A percentile compares a stretch with the other conserved stretches of the same genome.
phyloP scores from a whole-genome alignment of 2,797 vertebrate species.

The Propithecus perrieri region DNA sequence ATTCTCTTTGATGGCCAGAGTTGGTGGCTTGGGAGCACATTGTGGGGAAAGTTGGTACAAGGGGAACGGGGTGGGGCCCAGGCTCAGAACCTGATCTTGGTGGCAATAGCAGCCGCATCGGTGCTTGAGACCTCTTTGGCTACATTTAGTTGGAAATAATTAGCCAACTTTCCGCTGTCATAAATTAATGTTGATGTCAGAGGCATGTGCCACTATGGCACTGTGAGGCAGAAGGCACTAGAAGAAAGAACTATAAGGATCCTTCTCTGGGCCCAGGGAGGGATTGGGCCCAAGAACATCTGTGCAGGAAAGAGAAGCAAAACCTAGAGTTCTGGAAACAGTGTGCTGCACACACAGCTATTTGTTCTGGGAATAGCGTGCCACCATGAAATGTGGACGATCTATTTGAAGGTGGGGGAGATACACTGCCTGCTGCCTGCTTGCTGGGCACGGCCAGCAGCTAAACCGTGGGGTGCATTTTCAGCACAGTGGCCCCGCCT shows the following conservation, averaged over 20 bases:
- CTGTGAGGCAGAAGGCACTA: not conserved
- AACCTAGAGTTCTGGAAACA: not conserved
- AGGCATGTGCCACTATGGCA: not conserved
- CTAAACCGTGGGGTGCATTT: not conserved
- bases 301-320: not conserved
- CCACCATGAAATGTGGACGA: rapidly evolving
- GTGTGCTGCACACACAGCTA: rapidly evolving
- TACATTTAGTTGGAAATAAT: not conserved
- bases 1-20: not conserved
- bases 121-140: not conserved
- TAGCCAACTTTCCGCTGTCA: not conserved
- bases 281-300: not conserved
- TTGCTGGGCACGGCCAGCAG: too few relatives aligned
- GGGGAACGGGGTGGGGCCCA: not conserved
- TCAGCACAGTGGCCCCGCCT: not conserved
- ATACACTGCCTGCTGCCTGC: not conserved
- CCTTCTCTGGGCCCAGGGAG: not conserved
- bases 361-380: not conserved
- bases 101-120: not conserved
- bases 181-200: not conserved
- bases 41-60: not conserved
- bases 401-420: not conserved
- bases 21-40: not conserved
- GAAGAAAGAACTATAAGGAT: not conserved
- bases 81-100: not conserved